phyloP scores from a whole-genome alignment of 2,888 invertebrate genomes.

The Nasonovia ribisnigri region DNA sequence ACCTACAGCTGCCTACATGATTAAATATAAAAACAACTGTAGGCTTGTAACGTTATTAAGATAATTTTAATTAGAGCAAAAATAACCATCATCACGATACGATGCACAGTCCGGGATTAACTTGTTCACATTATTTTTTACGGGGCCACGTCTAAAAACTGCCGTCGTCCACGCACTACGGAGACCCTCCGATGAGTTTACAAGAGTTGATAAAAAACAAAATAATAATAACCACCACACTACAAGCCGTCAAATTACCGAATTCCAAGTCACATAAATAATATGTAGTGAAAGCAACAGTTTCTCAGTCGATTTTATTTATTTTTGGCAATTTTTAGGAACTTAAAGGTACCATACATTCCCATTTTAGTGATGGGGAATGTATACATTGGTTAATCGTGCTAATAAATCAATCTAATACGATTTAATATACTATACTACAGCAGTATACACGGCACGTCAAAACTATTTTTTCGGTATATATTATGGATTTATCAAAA shows the following conservation, averaged over 20 bases:
- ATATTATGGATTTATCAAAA: neutral
- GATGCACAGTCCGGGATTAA: neutral
- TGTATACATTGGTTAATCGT: neutral
- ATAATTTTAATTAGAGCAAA: neutral
- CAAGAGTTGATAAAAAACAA: neutral
- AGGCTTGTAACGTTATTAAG: neutral
- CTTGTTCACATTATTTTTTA: neutral
- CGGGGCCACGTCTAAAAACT: neutral
- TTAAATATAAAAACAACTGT: slow-evolving; percentile 2
- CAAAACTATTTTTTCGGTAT: neutral
- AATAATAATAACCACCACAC: neutral
- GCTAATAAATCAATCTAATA: neutral
- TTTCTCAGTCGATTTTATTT: neutral
- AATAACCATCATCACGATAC: neutral
- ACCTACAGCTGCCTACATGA: neutral
- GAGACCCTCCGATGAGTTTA: neutral
- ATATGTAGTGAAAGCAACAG: neutral
- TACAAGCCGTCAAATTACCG: neutral
- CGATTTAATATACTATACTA: neutral
- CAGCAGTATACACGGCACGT: neutral
- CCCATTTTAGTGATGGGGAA: neutral
- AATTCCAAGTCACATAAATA: neutral
- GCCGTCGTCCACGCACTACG: neutral
- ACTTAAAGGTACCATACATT: neutral
- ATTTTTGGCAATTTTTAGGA: neutral